These are phyloP conservation scores for Cryptoblepharus egeriae DNA, from an alignment of 2,797 vertebrate species.

Conservation along the genomic window DNA sequence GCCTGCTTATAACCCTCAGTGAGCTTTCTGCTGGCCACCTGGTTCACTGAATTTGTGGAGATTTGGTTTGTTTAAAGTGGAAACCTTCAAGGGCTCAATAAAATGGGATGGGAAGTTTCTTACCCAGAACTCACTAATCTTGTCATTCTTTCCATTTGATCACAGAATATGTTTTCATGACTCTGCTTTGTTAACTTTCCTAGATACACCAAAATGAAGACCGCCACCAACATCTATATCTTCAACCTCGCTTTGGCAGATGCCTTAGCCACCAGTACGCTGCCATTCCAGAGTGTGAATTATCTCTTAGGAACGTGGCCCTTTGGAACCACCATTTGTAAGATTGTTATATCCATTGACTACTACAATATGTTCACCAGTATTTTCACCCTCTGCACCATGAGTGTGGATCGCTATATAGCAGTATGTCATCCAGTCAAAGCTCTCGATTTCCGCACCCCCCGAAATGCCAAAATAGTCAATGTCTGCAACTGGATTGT, in stretches of 20 bases:
- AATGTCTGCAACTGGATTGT: constrained; percentile 99
- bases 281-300: constrained; percentile 99
- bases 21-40: neutral
- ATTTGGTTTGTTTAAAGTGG: neutral
- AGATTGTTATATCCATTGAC: constrained; percentile 97
- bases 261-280: constrained; percentile 93
- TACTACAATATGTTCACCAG: constrained; percentile 99
- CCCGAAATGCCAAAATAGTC: constrained; percentile 97
- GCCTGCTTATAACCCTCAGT: neutral
- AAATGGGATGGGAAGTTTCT: neutral
- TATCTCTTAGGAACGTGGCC: constrained; percentile 98
- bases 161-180: constrained; percentile 26
- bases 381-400: constrained; percentile 98
- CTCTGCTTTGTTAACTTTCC: constrained; percentile 37
- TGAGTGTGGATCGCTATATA: constrained; percentile 98
- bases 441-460: constrained; percentile 96
- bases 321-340: constrained; percentile 93
- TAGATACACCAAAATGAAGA: constrained; percentile 99
- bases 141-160: neutral
- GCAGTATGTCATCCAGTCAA: constrained; percentile 98
- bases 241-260: constrained; percentile 98
- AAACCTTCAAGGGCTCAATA: neutral
- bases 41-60: neutral
- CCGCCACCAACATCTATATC: constrained; percentile 99
- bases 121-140: neutral